A percentile compares a stretch with the other conserved stretches of the same genome.
Conservation (phyloP, 2,888 invertebrate genomes). For the Drosophila colorata region DNA sequence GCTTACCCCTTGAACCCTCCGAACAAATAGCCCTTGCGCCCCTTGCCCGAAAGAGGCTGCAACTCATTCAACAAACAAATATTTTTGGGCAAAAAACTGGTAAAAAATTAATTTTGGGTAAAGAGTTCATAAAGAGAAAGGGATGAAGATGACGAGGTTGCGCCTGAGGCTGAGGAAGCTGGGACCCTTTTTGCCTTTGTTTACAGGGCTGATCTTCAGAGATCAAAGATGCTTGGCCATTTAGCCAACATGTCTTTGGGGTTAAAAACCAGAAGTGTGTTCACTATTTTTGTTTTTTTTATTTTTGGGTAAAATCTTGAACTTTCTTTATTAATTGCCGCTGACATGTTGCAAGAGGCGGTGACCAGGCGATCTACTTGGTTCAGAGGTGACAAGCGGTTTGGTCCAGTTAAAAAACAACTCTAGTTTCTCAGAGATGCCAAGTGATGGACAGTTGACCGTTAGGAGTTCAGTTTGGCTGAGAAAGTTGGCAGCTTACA, state of each 20-base stretch:
- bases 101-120: conserved; percentile 56
- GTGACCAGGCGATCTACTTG: conserved; percentile 20
- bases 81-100: conserved; percentile 53
- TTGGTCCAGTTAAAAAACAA: conserved; percentile 63
- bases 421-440: conserved; percentile 10
- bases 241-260: conserved; percentile 23
- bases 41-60: conserved; percentile 56
- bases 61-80: conserved; percentile 34
- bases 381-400: conserved; percentile 65
- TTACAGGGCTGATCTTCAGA: conserved; percentile 29
- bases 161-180: conserved; percentile 9
- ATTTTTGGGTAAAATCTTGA: conserved; percentile 55
- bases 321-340: conserved; percentile 74
- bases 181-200: conserved; percentile 24
- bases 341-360: conserved; percentile 46
- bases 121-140: conserved; percentile 63
- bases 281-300: conserved; percentile 22
- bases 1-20: conserved; percentile 32
- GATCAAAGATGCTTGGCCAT: conserved; percentile 68
- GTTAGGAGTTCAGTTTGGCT: conserved; percentile 43
- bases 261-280: conserved; percentile 55
- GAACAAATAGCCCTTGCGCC: conserved; percentile 15
- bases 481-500: conserved; percentile 9
- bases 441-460: conserved; percentile 74
- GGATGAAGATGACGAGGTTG: conserved; percentile 38